A percentile compares a stretch with the other conserved stretches of the same genome.
Evolutionary conservation across 1,140 invertebrate genomes (phyloP).

Genomic region (Cyclina sinensis): DNA sequence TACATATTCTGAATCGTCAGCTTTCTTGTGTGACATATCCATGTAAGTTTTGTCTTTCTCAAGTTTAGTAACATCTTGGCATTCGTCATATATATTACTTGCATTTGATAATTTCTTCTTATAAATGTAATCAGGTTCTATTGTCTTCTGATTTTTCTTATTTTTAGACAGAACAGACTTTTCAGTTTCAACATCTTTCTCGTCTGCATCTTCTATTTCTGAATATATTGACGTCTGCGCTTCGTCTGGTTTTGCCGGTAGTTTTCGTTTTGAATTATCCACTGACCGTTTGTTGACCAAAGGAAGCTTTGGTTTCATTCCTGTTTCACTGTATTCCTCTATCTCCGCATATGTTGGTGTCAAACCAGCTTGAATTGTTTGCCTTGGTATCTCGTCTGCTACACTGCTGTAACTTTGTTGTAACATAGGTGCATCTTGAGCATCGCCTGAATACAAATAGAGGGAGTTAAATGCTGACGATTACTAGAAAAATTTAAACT

Average conservation of each 20-base stretch:
- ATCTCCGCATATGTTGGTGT: slow-evolving; percentile 57
- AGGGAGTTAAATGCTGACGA: too few relatives aligned
- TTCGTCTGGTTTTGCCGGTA: slow-evolving; percentile 54
- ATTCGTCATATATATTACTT: slow-evolving; percentile 65
- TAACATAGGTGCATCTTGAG: neutral
- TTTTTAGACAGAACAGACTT: slow-evolving; percentile 36
- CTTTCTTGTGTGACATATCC: slow-evolving; percentile 60
- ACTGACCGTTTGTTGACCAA: slow-evolving; percentile 42
- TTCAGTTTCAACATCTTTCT: slow-evolving; percentile 45
- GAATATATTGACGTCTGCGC: slow-evolving; percentile 30
- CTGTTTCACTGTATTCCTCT: slow-evolving; percentile 35
- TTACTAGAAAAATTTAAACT: too few relatives aligned
- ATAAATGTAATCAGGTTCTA: slow-evolving; percentile 8
- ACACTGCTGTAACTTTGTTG: slow-evolving; percentile 58
- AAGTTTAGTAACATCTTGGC: slow-evolving; percentile 41
- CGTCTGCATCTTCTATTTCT: slow-evolving; percentile 57
- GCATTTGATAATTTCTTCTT: slow-evolving; percentile 65
- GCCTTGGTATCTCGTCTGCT: slow-evolving; percentile 33
- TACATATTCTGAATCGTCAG: slow-evolving; percentile 50
- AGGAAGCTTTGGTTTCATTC: slow-evolving; percentile 15
- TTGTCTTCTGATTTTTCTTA: slow-evolving; percentile 43
- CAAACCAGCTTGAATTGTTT: neutral
- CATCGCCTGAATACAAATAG: neutral
- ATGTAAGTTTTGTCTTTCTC: slow-evolving; percentile 54
- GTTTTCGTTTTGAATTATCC: slow-evolving; percentile 58